phyloP scores from a whole-genome alignment of 1,140 invertebrate species.

The Bemisia tabaci region DNA sequence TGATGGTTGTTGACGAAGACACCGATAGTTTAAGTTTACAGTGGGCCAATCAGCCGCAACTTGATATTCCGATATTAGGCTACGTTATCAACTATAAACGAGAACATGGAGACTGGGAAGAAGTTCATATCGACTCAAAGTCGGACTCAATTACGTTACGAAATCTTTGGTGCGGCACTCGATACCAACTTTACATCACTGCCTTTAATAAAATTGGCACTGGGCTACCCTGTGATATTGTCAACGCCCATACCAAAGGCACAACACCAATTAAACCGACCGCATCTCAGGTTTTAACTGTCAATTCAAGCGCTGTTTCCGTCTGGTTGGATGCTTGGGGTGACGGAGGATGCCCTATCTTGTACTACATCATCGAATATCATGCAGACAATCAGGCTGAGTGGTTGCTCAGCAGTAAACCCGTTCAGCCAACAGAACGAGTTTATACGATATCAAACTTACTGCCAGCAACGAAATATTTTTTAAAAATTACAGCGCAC shows the following conservation, averaged over 20 bases:
- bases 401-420: slow-evolving; percentile 60
- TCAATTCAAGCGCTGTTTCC: slow-evolving; percentile 79
- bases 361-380: slow-evolving; percentile 76
- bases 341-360: slow-evolving; percentile 76
- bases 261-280: slow-evolving; percentile 36
- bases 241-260: slow-evolving; percentile 68
- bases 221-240: slow-evolving; percentile 71
- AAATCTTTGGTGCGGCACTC: slow-evolving; percentile 73
- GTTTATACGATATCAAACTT: slow-evolving; percentile 68
- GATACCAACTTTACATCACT: slow-evolving; percentile 75
- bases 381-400: slow-evolving; percentile 35
- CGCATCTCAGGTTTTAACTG: slow-evolving; percentile 32
- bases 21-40: slow-evolving; percentile 52
- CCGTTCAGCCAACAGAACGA: slow-evolving; percentile 56
- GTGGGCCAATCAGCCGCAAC: slow-evolving; percentile 52
- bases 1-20: slow-evolving; percentile 52
- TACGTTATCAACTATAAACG: slow-evolving; percentile 78
- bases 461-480: slow-evolving; percentile 70
- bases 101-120: slow-evolving; percentile 79
- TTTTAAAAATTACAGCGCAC: slow-evolving; percentile 71
- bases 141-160: slow-evolving; percentile 59
- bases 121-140: slow-evolving; percentile 63
- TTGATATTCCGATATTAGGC: slow-evolving; percentile 52
- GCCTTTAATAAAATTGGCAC: slow-evolving; percentile 80
- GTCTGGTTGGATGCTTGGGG: slow-evolving; percentile 78